phyloP scores from a whole-genome alignment of 2,113 vertebrate species.

The Oreochromis tanganicae region DNA sequence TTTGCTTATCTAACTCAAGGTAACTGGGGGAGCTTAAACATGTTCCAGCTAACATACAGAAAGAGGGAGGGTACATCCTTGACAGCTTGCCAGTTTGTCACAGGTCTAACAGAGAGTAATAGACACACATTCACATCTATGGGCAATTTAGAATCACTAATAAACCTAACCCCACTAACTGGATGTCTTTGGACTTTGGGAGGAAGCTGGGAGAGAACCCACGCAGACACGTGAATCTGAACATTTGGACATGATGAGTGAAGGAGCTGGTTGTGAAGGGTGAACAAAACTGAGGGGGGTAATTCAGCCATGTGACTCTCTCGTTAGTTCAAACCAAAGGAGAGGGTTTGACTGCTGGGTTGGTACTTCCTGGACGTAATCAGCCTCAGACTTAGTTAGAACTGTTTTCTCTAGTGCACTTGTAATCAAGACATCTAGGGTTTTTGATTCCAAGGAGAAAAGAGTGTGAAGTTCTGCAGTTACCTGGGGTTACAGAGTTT shows the following conservation, averaged over 20 bases:
- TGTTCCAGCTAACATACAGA: rapidly evolving
- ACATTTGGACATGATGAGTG: background rate
- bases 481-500: background rate
- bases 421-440: background rate
- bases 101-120: background rate
- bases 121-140: background rate
- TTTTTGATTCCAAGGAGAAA: background rate
- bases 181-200: background rate
- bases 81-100: background rate
- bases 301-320: background rate
- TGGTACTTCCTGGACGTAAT: background rate
- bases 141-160: background rate
- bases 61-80: background rate
- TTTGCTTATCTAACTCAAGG: background rate
- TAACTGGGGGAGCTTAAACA: background rate
- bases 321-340: background rate
- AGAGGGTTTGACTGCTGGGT: background rate
- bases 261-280: background rate
- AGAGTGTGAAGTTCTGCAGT: background rate
- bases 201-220: background rate
- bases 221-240: background rate
- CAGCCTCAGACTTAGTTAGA: background rate
- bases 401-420: background rate
- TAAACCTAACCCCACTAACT: background rate
- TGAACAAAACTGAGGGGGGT: background rate